Evolutionary conservation across 2,888 invertebrate genomes (phyloP).

Genomic region (Hirudinaria manillensis): DNA sequence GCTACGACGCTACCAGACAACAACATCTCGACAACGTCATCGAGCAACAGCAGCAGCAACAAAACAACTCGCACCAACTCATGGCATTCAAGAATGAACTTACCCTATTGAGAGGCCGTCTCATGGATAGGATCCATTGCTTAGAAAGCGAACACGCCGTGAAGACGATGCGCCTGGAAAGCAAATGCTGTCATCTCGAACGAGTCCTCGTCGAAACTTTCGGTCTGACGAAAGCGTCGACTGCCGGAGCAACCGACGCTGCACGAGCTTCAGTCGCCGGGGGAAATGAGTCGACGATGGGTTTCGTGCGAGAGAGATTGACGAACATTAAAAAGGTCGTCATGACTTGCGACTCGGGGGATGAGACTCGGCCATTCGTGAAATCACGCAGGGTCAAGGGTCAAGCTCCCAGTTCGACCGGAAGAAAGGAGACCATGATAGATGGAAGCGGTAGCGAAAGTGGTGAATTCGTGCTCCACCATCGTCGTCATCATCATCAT

Average conservation of each 20-base stretch:
- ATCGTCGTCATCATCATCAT: background rate
- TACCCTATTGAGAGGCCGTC: background rate
- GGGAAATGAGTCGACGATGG: background rate
- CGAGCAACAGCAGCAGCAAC: background rate
- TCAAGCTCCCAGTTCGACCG: background rate
- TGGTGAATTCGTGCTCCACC: background rate
- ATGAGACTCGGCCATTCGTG: background rate
- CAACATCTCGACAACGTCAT: background rate
- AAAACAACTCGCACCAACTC: background rate
- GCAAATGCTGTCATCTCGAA: background rate
- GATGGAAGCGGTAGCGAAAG: slow-evolving; percentile 9
- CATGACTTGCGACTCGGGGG: slow-evolving; percentile 14
- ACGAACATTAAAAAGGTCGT: slow-evolving; percentile 13
- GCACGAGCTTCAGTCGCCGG: too few species aligned
- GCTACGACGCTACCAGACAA: background rate
- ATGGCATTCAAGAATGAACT: slow-evolving; percentile 4
- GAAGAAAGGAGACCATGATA: slow-evolving; percentile 19
- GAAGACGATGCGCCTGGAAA: slow-evolving; percentile 3
- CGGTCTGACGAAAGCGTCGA: too few species aligned
- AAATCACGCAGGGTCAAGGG: background rate
- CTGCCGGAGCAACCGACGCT: too few species aligned
- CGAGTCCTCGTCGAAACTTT: background rate
- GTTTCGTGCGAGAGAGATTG: slow-evolving; percentile 5
- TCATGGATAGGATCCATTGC: background rate
- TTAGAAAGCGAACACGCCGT: background rate